Evolutionary conservation across 2,797 vertebrate species (phyloP).

Genomic region (Cirrhinus mrigala): DNA sequence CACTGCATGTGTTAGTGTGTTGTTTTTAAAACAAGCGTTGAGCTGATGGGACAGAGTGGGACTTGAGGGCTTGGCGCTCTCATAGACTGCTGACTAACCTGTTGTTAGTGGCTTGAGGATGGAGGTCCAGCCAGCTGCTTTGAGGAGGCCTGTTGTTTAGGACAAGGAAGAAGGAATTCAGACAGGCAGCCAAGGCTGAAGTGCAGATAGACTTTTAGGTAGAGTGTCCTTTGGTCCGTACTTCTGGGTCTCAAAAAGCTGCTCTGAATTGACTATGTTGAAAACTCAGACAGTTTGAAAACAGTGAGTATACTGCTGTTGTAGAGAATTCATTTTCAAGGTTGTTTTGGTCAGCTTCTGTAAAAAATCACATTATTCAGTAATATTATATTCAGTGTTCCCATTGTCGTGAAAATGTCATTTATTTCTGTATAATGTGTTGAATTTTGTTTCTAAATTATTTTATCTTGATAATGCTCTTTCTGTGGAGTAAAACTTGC

Average conservation of each 20-base stretch:
- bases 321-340: neutral
- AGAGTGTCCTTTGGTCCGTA: conserved; percentile 9
- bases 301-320: neutral
- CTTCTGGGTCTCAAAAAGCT: neutral
- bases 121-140: conserved; percentile 21
- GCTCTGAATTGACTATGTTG: neutral
- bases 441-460: neutral
- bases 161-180: conserved; percentile 29
- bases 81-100: conserved; percentile 27
- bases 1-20: neutral
- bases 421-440: neutral
- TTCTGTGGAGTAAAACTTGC: no score
- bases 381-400: neutral
- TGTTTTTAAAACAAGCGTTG: neutral
- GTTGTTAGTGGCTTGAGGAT: conserved; percentile 20
- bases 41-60: neutral
- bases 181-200: conserved; percentile 20
- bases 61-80: neutral
- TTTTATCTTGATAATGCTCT: no score
- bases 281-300: neutral
- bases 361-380: neutral
- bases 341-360: neutral
- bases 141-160: neutral
- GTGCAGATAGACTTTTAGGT: conserved; percentile 13
- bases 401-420: neutral